phyloP scores from a whole-genome alignment of 2,113 vertebrate species.

The Scophthalmus maximus region DNA sequence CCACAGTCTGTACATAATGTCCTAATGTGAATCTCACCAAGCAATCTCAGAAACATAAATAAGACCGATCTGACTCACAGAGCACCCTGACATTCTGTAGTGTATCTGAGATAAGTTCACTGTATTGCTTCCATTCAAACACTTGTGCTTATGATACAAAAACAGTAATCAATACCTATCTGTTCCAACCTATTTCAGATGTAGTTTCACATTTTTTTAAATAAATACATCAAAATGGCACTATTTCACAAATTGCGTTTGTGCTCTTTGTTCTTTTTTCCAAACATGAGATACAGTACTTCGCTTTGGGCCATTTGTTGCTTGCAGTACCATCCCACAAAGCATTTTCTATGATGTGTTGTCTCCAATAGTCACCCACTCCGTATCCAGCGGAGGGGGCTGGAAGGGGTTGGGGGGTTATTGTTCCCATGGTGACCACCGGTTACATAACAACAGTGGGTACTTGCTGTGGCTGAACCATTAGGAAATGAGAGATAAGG shows the following conservation, averaged over 20 bases:
- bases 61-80: background rate
- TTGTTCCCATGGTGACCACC: constrained; percentile 72
- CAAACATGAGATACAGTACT: constrained; percentile 35
- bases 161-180: constrained; percentile 38
- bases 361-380: constrained; percentile 46
- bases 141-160: background rate
- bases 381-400: constrained; percentile 9
- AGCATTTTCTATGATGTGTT: constrained; percentile 46
- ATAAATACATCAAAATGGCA: constrained; percentile 57
- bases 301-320: constrained; percentile 51
- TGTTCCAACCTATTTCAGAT: constrained; percentile 28
- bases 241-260: constrained; percentile 34
- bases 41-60: constrained; percentile 27
- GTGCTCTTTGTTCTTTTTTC: constrained; percentile 49
- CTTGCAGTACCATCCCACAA: constrained; percentile 51
- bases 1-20: constrained; percentile 30
- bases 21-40: no score
- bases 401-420: constrained; percentile 13
- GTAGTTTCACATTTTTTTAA: constrained; percentile 47
- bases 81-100: constrained; percentile 1
- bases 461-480: constrained; percentile 51
- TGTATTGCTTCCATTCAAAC: constrained; percentile 31
- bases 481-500: constrained; percentile 57
- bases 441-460: constrained; percentile 70
- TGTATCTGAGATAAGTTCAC: constrained; percentile 28